Conservation (phyloP, 2,797 vertebrate genomes). For the Myotis findleyi region DNA sequence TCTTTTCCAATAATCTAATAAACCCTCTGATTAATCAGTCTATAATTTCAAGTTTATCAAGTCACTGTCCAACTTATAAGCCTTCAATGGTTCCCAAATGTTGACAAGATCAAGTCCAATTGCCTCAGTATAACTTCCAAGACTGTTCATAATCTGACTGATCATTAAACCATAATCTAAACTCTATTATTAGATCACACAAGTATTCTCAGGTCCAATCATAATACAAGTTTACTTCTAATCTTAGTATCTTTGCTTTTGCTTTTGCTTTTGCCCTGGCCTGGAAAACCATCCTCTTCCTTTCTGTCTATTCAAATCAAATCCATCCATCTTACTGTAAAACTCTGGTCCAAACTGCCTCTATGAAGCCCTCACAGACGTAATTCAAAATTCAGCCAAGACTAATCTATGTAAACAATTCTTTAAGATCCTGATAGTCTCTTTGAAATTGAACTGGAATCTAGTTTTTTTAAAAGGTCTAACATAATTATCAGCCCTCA, state of each 20-base stretch:
- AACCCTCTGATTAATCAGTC: conserved; percentile 16
- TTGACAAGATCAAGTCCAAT: conserved; percentile 53
- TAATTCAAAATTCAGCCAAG: not conserved
- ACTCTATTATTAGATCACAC: not conserved
- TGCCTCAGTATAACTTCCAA: conserved; percentile 3
- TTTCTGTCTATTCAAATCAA: conserved; percentile 12
- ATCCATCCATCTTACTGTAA: not conserved
- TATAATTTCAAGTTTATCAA: conserved; percentile 31
- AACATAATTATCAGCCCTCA: conserved; percentile 39
- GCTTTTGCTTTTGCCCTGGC: not conserved
- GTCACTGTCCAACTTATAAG: conserved; percentile 43
- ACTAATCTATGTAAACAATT: not conserved
- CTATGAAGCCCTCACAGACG: not conserved
- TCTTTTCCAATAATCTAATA: conserved; percentile 30
- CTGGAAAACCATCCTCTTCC: conserved; percentile 45
- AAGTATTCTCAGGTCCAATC: not conserved
- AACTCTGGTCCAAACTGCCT: not conserved
- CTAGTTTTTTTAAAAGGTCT: conserved; percentile 14
- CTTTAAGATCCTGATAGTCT: conserved; percentile 14
- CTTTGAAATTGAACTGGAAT: conserved; percentile 7
- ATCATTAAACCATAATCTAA: conserved; percentile 54
- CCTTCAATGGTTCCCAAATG: conserved; percentile 39
- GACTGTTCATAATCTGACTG: conserved; percentile 19
- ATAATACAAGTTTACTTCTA: conserved; percentile 34
- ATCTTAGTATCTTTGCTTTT: conserved; percentile 5